Conservation (phyloP, 1,140 invertebrate genomes). For the Micrasema longulum region DNA sequence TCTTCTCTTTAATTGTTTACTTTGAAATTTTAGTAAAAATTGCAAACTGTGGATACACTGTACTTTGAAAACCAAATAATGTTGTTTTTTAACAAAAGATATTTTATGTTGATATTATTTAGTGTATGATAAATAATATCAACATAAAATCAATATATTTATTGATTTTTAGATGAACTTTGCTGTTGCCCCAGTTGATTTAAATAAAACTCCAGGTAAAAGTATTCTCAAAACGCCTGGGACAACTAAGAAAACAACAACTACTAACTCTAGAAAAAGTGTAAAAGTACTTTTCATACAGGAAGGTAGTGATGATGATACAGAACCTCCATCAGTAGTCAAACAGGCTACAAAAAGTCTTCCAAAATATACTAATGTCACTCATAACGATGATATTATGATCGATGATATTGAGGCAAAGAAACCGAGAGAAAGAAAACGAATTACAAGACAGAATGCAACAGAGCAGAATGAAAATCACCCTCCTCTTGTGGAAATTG, state of each 20-base stretch:
- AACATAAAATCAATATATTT: no score
- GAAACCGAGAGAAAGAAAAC: constrained; percentile 4
- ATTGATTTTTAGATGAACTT: not conserved
- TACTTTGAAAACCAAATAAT: no score
- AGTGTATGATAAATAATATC: no score
- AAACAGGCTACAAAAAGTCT: constrained; percentile 1
- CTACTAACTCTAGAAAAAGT: constrained; percentile 30
- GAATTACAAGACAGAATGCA: not conserved
- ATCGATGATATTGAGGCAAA: not conserved
- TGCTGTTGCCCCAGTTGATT: constrained; percentile 36
- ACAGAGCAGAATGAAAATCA: not conserved
- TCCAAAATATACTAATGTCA: not conserved
- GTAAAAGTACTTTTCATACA: constrained; percentile 41
- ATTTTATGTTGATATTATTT: no score
- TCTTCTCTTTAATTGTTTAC: no score
- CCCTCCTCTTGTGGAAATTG: not conserved
- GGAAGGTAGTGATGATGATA: constrained; percentile 12
- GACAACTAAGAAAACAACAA: constrained; percentile 30
- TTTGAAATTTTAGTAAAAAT: no score
- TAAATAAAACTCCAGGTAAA: constrained; percentile 52
- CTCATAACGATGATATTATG: not conserved
- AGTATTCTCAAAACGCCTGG: constrained; percentile 50
- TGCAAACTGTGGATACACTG: no score
- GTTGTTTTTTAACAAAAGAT: no score
- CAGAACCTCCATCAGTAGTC: not conserved